These are phyloP conservation scores for Monomorium pharaonis DNA, from an alignment of 1,140 invertebrate genomes.

Conservation along the genomic window DNA sequence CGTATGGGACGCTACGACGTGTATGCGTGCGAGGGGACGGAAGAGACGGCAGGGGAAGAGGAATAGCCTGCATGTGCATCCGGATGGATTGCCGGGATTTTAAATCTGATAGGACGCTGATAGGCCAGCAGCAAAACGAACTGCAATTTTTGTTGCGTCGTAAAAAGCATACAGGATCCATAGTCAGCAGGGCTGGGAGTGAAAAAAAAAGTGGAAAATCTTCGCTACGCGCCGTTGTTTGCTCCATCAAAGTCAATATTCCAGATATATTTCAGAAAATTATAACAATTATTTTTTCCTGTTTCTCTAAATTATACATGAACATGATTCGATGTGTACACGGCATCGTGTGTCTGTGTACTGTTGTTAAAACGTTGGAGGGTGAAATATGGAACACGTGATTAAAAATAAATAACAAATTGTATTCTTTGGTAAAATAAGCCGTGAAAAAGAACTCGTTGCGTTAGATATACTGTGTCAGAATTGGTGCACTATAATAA, in stretches of 20 bases:
- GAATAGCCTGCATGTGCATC: conserved; percentile 40
- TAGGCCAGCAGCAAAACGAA: conserved; percentile 53
- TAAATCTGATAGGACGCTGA: conserved; percentile 64
- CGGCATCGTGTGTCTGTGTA: too few relatives aligned
- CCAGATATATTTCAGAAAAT: too few relatives aligned
- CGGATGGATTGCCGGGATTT: conserved; percentile 64
- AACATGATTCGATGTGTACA: neutral
- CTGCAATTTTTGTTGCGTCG: conserved; percentile 51
- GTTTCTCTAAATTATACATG: neutral
- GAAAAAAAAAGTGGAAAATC: neutral
- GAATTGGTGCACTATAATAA: neutral
- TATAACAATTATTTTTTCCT: neutral
- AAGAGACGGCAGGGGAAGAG: neutral
- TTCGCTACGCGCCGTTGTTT: neutral
- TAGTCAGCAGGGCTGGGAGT: neutral
- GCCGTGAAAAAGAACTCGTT: neutral
- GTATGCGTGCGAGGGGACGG: neutral
- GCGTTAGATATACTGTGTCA: neutral
- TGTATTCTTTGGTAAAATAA: conserved; percentile 3
- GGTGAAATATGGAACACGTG: neutral
- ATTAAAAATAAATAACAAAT: conserved; percentile 34
- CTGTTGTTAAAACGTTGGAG: neutral
- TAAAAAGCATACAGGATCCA: neutral
- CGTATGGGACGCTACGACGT: conserved; percentile 48
- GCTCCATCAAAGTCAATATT: neutral